A percentile compares a stretch with the other conserved stretches of the same genome.
phyloP scores from a whole-genome alignment of 2,797 vertebrate species.

The Scleropages formosus region DNA sequence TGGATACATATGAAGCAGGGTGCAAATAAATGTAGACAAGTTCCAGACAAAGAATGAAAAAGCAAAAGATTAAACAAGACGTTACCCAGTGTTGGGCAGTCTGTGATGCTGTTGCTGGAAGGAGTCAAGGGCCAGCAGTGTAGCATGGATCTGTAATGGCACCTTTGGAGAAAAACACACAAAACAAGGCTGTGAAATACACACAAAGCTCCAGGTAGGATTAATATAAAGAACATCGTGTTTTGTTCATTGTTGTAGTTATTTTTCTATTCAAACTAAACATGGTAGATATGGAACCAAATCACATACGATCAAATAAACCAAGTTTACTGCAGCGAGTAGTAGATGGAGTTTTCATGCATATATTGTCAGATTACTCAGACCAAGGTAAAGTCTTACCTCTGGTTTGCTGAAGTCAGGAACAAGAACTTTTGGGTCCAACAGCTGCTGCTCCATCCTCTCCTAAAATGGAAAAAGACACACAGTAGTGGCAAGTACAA shows the following conservation, averaged over 20 bases:
- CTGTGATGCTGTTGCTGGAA: constrained; percentile 84
- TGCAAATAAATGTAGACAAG: neutral
- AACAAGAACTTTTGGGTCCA: constrained; percentile 78
- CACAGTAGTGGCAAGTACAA: too few relatives aligned
- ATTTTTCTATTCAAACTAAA: too few relatives aligned
- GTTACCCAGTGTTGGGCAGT: constrained; percentile 84
- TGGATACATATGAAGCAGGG: neutral
- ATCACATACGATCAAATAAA: too few relatives aligned
- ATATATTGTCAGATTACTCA: too few relatives aligned
- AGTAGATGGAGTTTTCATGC: too few relatives aligned
- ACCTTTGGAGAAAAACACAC: constrained; percentile 65
- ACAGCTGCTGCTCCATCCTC: constrained; percentile 81
- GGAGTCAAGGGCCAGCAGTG: constrained; percentile 85
- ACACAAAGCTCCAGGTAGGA: neutral
- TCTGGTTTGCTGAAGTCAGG: constrained; percentile 94
- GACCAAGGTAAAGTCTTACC: constrained; percentile 61
- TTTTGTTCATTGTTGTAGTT: too few relatives aligned
- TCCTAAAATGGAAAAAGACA: constrained; percentile 70
- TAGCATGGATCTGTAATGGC: constrained; percentile 83
- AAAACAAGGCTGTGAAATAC: neutral
- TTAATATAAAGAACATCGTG: neutral
- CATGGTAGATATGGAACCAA: too few relatives aligned
- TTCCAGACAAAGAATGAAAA: neutral
- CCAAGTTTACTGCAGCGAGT: too few relatives aligned
- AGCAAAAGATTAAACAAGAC: neutral